Evolutionary conservation across 2,888 invertebrate species (phyloP).

Genomic region (Aporophyla nigra): DNA sequence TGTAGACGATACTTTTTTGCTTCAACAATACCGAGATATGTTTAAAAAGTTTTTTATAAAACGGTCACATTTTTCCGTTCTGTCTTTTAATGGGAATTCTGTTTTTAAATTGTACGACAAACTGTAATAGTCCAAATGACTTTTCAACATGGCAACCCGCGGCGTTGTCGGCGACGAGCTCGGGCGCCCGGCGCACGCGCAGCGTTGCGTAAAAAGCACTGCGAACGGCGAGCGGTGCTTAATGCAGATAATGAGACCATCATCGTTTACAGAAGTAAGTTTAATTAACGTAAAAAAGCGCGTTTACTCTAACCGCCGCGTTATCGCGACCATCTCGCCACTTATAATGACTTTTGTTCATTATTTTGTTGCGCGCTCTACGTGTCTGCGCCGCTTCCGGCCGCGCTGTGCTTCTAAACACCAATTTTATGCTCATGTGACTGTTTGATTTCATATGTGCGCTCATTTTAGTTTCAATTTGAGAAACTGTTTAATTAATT

Average conservation of each 20-base stretch:
- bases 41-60: constrained; percentile 56
- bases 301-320: constrained; percentile 87
- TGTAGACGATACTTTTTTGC: constrained; percentile 56
- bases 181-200: constrained; percentile 68
- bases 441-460: constrained; percentile 79
- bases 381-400: constrained; percentile 86
- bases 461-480: constrained; percentile 75
- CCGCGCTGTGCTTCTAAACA: constrained; percentile 80
- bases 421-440: constrained; percentile 85
- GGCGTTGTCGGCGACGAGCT: constrained; percentile 31
- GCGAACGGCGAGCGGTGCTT: constrained; percentile 77
- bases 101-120: constrained; percentile 59
- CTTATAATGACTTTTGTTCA: constrained; percentile 90
- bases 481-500: constrained; percentile 80
- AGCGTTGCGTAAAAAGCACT: constrained; percentile 82
- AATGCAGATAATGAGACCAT: constrained; percentile 86
- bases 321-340: constrained; percentile 86
- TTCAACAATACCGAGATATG: constrained; percentile 27
- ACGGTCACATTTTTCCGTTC: constrained; percentile 51
- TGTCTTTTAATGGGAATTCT: constrained; percentile 49
- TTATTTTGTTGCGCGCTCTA: constrained; percentile 86
- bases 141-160: constrained; percentile 69
- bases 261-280: constrained; percentile 89
- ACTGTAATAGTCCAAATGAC: constrained; percentile 66
- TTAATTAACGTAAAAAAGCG: constrained; percentile 91